Evolutionary conservation across 2,888 invertebrate genomes (phyloP), one percentile per base, ranked within the genome.

Genomic region (Antheraea assamensis): DNA sequence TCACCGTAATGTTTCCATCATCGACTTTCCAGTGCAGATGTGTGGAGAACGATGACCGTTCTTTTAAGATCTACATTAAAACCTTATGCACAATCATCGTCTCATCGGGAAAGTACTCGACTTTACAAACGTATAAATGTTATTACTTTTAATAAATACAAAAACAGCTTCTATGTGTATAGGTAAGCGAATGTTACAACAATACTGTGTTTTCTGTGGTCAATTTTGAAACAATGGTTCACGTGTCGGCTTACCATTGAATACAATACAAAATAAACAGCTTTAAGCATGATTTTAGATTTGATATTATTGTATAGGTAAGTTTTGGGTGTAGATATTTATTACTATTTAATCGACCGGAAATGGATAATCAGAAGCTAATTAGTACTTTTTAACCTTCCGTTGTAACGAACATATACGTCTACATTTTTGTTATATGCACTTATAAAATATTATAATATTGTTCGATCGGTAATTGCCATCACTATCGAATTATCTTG

Each of bases 51-150:
- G 88, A 82, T 83, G 84, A 82, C 82, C 85, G 87, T 87, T 87
- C 85, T 85, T 84, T 86, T 78, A 82, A 75, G 78, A 81, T 82
- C 78, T 80, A 79, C 79, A 83, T 79, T 80, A 80, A 82, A 86
- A 87, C 82, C 88, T 91, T 90, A 90, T 91, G 91, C 90, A 85
- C 87, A 86, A 90, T 90, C 90, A 89, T 84, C 80, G 77, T 80
- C 76, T 72, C 78, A 85, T 83, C 83, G 83, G 85, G 90, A 92
- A 92, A 91, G 73, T 58, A 72, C 73, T 74, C 74, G 74, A 72
- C 72, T 49, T 61, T 31, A 73, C 74, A 58, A 24, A 35, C 35
- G 4, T n/a, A 19, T 35, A 8, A n/a, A 30, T 30, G 24, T 24
- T 58, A 24, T 13, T 13, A n/a, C 10, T 55, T 21, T 21, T 21